A percentile compares a stretch with the other conserved stretches of the same genome.
These are phyloP conservation scores for Alectura lathami DNA, from an alignment of 2,113 vertebrate species.

Conservation along the genomic window DNA sequence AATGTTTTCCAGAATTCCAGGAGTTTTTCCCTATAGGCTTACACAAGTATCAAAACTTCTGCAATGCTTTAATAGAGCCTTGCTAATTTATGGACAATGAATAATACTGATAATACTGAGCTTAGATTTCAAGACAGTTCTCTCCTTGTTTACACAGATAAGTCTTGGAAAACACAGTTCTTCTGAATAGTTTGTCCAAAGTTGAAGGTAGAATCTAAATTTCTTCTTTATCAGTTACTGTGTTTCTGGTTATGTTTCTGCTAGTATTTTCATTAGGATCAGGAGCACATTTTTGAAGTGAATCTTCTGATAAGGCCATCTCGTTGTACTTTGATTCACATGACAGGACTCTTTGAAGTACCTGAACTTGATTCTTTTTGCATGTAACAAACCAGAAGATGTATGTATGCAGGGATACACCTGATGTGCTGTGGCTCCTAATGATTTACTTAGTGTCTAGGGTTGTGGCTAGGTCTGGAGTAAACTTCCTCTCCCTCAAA, in stretches of 20 bases:
- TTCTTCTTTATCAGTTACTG: neutral
- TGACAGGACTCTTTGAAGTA: neutral
- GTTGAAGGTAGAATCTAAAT: neutral
- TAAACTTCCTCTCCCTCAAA: neutral
- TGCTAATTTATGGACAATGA: neutral
- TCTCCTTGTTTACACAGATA: neutral
- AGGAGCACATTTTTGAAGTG: neutral
- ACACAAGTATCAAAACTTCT: neutral
- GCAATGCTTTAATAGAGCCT: neutral
- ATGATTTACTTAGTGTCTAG: neutral
- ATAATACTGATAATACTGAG: neutral
- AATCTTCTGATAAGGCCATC: neutral
- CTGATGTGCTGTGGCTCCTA: neutral
- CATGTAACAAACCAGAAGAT: neutral
- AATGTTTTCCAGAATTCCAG: neutral
- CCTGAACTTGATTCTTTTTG: neutral
- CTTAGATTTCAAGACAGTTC: neutral
- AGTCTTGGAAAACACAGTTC: neutral
- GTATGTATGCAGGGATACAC: neutral
- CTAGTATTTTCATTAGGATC: neutral
- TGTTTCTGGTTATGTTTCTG: neutral
- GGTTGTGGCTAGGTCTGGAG: neutral
- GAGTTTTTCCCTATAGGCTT: neutral
- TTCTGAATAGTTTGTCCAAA: neutral
- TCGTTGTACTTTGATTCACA: neutral